phyloP scores from a whole-genome alignment of 1,140 invertebrate genomes.

The Euschistus heros region DNA sequence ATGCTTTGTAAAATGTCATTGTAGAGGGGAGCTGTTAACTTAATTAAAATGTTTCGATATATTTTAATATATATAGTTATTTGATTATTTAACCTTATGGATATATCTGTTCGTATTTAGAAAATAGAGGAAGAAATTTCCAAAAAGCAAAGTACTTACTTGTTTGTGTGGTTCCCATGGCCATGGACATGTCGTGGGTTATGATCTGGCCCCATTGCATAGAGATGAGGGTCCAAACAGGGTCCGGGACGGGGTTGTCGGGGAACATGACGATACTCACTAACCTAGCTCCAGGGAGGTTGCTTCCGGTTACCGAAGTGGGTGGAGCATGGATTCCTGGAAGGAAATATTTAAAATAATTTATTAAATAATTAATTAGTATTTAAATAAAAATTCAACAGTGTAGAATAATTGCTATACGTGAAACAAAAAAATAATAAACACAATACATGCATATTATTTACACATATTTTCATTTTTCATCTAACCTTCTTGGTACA shows the following conservation, averaged over 20 bases:
- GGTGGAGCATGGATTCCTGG: slow-evolving; percentile 55
- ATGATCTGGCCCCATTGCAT: slow-evolving; percentile 84
- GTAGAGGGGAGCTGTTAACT: too few relatives aligned
- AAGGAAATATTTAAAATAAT: slow-evolving; percentile 23
- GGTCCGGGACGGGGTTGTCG: slow-evolving; percentile 50
- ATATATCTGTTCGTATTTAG: slow-evolving; percentile 26
- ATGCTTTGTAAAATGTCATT: too few relatives aligned
- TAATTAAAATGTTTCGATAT: too few relatives aligned
- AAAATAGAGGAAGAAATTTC: too few relatives aligned
- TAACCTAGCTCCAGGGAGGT: slow-evolving; percentile 55
- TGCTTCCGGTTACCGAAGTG: slow-evolving; percentile 44
- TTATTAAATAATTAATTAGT: too few relatives aligned
- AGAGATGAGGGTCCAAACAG: slow-evolving; percentile 57
- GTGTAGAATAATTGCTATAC: too few relatives aligned
- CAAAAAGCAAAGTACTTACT: slow-evolving; percentile 50
- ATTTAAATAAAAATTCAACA: too few relatives aligned
- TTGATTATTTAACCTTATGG: background rate
- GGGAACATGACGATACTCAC: slow-evolving; percentile 59
- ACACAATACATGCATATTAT: too few relatives aligned
- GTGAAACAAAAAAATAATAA: too few relatives aligned
- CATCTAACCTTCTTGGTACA: too few relatives aligned
- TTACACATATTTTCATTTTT: too few relatives aligned
- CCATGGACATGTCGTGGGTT: slow-evolving; percentile 74
- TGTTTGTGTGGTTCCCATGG: slow-evolving; percentile 55
- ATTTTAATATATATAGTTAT: background rate